phyloP scores from a whole-genome alignment of 1,140 invertebrate species.

The Ostrea denselamellosa region DNA sequence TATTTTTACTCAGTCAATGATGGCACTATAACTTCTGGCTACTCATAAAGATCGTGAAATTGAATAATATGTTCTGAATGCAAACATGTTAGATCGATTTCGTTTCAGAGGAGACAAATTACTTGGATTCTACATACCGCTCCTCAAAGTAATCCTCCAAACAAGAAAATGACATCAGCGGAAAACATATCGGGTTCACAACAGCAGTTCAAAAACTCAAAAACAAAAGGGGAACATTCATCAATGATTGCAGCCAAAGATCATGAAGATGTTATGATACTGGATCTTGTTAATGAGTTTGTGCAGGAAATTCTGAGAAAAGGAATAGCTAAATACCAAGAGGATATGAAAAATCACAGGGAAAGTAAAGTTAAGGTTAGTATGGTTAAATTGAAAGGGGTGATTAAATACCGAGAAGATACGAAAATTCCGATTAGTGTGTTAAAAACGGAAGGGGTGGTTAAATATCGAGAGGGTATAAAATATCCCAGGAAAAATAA shows the following conservation, averaged over 20 bases:
- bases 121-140: neutral
- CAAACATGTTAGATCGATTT: neutral
- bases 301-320: neutral
- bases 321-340: neutral
- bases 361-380: neutral
- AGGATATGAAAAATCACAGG: neutral
- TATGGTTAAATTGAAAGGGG: neutral
- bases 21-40: too few species aligned
- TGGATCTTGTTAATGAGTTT: slow-evolving; percentile 3
- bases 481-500: too few species aligned
- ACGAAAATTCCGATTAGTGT: too few species aligned
- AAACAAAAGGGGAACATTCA: neutral
- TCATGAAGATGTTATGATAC: neutral
- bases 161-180: neutral
- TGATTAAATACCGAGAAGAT: too few species aligned
- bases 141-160: neutral
- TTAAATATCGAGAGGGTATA: too few species aligned
- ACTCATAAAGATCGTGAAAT: too few species aligned
- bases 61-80: too few species aligned
- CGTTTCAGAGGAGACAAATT: neutral
- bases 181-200: neutral
- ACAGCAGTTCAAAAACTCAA: neutral
- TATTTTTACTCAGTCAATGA: too few species aligned
- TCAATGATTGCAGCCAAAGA: neutral
- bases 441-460: too few species aligned